Percentiles rank a stretch among this genome's conserved stretches.
phyloP scores from a whole-genome alignment of 2,797 vertebrate species.

The Enteromius treurensis region DNA sequence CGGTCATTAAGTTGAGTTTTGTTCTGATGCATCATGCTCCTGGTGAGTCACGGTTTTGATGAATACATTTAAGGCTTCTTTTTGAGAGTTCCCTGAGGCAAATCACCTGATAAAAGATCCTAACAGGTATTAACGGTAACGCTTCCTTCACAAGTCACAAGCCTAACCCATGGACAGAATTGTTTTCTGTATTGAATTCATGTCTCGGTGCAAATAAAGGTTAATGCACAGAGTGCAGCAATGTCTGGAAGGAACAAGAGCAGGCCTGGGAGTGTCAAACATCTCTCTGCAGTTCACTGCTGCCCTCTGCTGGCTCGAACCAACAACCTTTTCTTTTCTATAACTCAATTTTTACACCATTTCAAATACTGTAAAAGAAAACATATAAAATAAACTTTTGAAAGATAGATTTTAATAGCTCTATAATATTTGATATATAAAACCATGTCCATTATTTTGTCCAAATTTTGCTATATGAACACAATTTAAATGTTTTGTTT shows the following conservation, averaged over 20 bases:
- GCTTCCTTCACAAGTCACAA: not conserved
- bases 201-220: not conserved
- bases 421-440: not conserved
- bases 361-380: not conserved
- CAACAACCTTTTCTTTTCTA: not conserved
- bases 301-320: slow-evolving; percentile 49
- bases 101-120: slow-evolving; percentile 1
- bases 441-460: not conserved
- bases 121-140: not conserved
- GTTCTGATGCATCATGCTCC: not conserved
- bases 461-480: not conserved
- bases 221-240: not conserved
- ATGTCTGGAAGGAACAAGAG: no score
- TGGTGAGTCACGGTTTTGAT: slow-evolving; percentile 19
- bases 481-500: no score
- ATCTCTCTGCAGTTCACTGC: slow-evolving; percentile 29
- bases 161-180: not conserved
- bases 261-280: not conserved
- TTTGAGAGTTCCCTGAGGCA: slow-evolving; percentile 15
- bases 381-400: not conserved
- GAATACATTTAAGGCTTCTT: slow-evolving; percentile 3
- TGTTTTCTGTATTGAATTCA: not conserved
- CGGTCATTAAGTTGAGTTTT: slow-evolving; percentile 4
- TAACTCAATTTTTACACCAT: not conserved
- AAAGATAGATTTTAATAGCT: not conserved